phyloP scores from a whole-genome alignment of 2,888 invertebrate genomes.

The Drosophila buzzatii region DNA sequence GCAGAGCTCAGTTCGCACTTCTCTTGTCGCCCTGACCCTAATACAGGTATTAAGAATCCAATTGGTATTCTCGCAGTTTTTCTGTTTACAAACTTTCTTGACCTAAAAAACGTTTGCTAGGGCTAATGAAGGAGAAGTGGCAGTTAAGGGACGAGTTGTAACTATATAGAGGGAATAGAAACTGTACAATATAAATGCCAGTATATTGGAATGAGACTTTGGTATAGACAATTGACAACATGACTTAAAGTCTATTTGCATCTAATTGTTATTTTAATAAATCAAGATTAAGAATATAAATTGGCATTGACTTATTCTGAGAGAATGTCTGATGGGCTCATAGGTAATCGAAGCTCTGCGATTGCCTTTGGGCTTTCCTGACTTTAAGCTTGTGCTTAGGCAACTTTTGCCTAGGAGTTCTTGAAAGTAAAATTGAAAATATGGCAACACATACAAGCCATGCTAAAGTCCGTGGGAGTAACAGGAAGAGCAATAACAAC shows the following conservation, averaged over 20 bases:
- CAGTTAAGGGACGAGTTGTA: background rate
- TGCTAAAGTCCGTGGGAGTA: background rate
- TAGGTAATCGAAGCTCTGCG: background rate
- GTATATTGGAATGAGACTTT: background rate
- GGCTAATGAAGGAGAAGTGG: background rate
- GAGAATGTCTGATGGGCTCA: too few relatives aligned
- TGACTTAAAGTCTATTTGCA: background rate
- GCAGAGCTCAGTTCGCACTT: background rate
- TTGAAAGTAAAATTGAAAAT: background rate
- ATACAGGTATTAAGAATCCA: background rate
- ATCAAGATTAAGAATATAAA: background rate
- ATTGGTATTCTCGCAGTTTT: background rate
- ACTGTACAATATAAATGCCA: too few relatives aligned
- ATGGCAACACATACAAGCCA: background rate
- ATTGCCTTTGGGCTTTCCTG: too few relatives aligned
- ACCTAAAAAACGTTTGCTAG: background rate
- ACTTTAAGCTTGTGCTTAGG: background rate
- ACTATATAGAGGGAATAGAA: background rate
- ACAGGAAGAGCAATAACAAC: conserved; percentile 1
- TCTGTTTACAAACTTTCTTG: background rate
- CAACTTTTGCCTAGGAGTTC: background rate
- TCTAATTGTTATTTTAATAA: background rate
- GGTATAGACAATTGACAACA: background rate
- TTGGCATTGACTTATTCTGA: background rate
- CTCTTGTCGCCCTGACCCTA: background rate